phyloP scores from a whole-genome alignment of 2,797 vertebrate genomes.

The Pelobates cultripes region DNA sequence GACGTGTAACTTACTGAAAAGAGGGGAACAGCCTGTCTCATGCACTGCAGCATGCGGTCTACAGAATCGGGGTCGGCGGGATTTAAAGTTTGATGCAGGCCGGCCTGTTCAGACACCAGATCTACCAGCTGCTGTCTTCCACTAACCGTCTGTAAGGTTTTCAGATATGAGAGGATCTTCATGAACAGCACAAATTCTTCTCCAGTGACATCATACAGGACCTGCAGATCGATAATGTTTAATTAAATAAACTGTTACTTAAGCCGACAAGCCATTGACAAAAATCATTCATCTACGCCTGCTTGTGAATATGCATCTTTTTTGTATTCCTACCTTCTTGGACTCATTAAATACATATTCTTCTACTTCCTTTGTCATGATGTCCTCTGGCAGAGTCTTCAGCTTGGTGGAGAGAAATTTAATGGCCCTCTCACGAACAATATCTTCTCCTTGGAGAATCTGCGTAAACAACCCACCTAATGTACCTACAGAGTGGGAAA shows the following conservation, averaged over 20 bases:
- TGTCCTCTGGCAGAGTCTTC: conserved; percentile 89
- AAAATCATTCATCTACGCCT: not conserved
- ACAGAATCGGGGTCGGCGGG: conserved; percentile 90
- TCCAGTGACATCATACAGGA: conserved; percentile 95
- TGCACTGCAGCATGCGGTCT: conserved; percentile 94
- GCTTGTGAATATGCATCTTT: not conserved
- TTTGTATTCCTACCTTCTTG: conserved; percentile 81
- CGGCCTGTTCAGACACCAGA: conserved; percentile 94
- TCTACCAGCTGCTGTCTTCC: conserved; percentile 95
- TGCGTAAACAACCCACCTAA: conserved; percentile 95
- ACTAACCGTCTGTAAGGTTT: conserved; percentile 91
- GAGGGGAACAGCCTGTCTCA: conserved; percentile 92
- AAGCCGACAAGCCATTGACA: no score
- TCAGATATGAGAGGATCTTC: conserved; percentile 89
- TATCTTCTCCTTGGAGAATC: conserved; percentile 96
- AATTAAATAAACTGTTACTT: no score
- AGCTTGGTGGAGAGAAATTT: conserved; percentile 94
- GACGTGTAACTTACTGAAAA: conserved; percentile 84
- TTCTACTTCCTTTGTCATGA: conserved; percentile 95
- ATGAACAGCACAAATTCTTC: conserved; percentile 98
- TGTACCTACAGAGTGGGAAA: conserved; percentile 79
- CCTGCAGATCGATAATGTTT: conserved; percentile 68
- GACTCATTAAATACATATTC: conserved; percentile 90
- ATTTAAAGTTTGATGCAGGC: conserved; percentile 92
- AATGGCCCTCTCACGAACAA: conserved; percentile 93